Percentiles rank a stretch among this genome's conserved stretches.
Evolutionary conservation across 2,113 vertebrate genomes (phyloP).

Genomic region (Macrotus californicus): DNA sequence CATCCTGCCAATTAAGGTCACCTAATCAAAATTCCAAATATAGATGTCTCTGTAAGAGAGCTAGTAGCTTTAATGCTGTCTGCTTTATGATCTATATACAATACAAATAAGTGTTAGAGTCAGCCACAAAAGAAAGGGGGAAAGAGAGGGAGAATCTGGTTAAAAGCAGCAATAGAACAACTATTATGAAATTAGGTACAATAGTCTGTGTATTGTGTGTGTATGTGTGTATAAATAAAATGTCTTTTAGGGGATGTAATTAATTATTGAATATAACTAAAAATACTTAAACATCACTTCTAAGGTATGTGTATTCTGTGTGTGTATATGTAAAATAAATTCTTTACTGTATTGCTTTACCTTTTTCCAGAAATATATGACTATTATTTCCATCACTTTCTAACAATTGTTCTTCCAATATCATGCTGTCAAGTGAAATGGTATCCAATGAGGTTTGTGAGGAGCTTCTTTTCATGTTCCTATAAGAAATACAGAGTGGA

Average conservation of each 20-base stretch:
- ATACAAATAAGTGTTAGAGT: neutral
- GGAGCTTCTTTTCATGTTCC: conserved; percentile 94
- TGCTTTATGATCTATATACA: neutral
- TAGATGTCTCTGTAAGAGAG: neutral
- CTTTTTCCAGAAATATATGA: conserved; percentile 88
- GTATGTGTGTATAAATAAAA: neutral
- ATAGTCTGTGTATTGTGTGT: neutral
- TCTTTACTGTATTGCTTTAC: conserved; percentile 73
- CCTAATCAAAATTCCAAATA: conserved; percentile 20
- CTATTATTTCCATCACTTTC: conserved; percentile 93
- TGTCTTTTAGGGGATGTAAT: neutral
- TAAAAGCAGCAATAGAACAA: neutral
- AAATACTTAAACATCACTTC: neutral
- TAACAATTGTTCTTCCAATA: conserved; percentile 84
- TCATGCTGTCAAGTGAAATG: conserved; percentile 93
- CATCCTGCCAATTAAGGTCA: neutral
- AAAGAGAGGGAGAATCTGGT: neutral
- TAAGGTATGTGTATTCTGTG: neutral
- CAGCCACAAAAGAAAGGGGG: neutral
- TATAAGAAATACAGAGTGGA: conserved; percentile 88
- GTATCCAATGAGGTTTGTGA: conserved; percentile 94
- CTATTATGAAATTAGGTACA: neutral
- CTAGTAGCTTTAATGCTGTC: neutral
- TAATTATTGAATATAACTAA: neutral
- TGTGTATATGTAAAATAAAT: neutral